Evolutionary conservation across 2,888 invertebrate genomes (phyloP).

Genomic region (Pyrrhosoma nymphula): DNA sequence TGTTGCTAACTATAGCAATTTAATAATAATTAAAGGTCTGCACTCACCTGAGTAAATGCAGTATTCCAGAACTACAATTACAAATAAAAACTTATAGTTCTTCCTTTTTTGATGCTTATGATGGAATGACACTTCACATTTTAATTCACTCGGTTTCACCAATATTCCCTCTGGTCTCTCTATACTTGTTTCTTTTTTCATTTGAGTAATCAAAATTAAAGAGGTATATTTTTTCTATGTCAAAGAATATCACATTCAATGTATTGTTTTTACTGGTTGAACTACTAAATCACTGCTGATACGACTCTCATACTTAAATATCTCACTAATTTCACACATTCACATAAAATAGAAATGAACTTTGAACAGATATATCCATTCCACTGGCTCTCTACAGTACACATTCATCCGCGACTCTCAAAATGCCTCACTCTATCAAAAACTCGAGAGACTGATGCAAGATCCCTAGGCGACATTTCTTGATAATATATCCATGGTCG

Average conservation of each 20-base stretch:
- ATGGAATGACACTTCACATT: slow-evolving; percentile 28
- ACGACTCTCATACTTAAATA: slow-evolving; percentile 37
- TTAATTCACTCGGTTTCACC: background rate
- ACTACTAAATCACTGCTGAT: slow-evolving; percentile 6
- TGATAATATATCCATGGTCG: slow-evolving; percentile 62
- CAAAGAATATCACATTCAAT: slow-evolving; percentile 61
- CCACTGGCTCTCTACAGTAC: background rate
- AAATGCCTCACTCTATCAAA: slow-evolving; percentile 58
- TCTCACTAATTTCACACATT: slow-evolving; percentile 40
- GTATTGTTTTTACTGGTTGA: background rate
- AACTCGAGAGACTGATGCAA: slow-evolving; percentile 48
- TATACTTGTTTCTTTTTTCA: background rate
- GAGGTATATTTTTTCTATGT: slow-evolving; percentile 49
- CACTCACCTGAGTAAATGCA: slow-evolving; percentile 60
- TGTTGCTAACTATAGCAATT: background rate
- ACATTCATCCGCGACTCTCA: slow-evolving; percentile 43
- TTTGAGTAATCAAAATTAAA: background rate
- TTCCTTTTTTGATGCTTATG: background rate
- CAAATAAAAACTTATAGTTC: background rate
- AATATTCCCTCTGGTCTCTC: background rate
- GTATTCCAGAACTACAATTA: slow-evolving; percentile 32
- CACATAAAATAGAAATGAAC: slow-evolving; percentile 14
- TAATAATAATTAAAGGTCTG: background rate
- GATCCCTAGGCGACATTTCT: slow-evolving; percentile 46
- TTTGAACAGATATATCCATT: slow-evolving; percentile 12